These are phyloP conservation scores for Coendou prehensilis DNA, from an alignment of 2,797 vertebrate species.

Conservation along the genomic window DNA sequence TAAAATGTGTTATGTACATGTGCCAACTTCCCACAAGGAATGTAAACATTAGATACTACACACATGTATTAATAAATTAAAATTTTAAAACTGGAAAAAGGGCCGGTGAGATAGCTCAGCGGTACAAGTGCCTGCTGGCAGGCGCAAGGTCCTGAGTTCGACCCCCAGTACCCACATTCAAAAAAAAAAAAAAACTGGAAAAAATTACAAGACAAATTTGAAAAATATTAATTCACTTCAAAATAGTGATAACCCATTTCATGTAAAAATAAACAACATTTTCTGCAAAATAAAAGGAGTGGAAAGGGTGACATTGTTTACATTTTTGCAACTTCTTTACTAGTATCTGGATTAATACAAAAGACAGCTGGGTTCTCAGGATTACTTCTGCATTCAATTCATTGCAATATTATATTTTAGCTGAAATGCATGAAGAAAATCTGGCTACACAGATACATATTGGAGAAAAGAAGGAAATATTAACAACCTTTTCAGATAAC, in stretches of 20 bases:
- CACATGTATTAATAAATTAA: background rate
- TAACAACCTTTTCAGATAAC: conserved; percentile 47
- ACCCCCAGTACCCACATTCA: no score
- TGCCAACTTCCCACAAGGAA: background rate
- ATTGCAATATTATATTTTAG: background rate
- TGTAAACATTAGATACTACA: background rate
- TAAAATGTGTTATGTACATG: background rate
- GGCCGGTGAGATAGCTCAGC: no score
- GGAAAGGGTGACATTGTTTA: background rate
- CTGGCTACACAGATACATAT: background rate
- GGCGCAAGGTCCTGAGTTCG: no score
- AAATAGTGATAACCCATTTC: background rate
- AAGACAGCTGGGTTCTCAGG: background rate
- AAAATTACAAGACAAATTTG: background rate
- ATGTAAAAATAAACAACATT: conserved; percentile 4
- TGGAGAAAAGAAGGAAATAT: background rate
- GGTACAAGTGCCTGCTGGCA: no score
- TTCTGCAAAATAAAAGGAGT: conserved; percentile 25
- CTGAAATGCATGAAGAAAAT: conserved; percentile 35
- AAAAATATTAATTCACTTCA: background rate
- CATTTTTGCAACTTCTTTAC: conserved; percentile 47
- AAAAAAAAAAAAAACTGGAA: no score
- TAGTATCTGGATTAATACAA: background rate
- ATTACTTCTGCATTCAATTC: conserved; percentile 16
- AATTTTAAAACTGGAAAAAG: background rate